A percentile compares a stretch with the other conserved stretches of the same genome.
Conservation (phyloP, 2,888 invertebrate genomes). For the Metellina segmentata region DNA sequence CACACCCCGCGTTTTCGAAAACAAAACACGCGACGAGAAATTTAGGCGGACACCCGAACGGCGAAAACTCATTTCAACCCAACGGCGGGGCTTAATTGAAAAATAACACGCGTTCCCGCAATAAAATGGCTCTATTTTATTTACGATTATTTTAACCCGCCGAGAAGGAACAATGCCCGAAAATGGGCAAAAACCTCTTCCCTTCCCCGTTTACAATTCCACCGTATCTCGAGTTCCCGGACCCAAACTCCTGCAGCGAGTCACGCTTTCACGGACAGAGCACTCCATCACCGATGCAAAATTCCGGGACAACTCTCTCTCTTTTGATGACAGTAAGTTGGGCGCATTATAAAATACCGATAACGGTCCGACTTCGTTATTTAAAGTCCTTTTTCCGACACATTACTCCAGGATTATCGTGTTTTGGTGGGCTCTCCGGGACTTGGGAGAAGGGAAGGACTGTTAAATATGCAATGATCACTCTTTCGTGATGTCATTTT, state of each 20-base stretch:
- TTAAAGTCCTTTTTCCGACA: slow-evolving; percentile 49
- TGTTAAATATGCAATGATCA: slow-evolving; percentile 14
- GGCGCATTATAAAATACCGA: slow-evolving; percentile 43
- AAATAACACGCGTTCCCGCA: not conserved
- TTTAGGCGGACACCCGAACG: too few species aligned
- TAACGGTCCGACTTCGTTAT: slow-evolving; percentile 12
- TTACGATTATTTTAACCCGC: not conserved
- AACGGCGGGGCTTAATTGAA: not conserved
- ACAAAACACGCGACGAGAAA: not conserved
- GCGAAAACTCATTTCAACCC: not conserved
- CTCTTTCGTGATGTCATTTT: slow-evolving; percentile 35
- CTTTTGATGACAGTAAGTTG: slow-evolving; percentile 43
- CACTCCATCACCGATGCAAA: slow-evolving; percentile 29
- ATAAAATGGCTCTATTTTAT: not conserved
- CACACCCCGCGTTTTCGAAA: not conserved
- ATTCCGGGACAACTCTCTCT: slow-evolving; percentile 20
- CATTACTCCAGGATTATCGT: slow-evolving; percentile 36
- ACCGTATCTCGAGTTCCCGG: too few species aligned
- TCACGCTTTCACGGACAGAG: too few species aligned
- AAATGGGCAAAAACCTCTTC: not conserved
- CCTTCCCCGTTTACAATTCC: not conserved
- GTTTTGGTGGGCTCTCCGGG: not conserved
- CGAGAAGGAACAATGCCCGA: not conserved
- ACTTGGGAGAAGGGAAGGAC: not conserved
- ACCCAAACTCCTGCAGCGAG: too few species aligned